phyloP scores from a whole-genome alignment of 2,113 vertebrate species.

The Gambusia holbrooki region DNA sequence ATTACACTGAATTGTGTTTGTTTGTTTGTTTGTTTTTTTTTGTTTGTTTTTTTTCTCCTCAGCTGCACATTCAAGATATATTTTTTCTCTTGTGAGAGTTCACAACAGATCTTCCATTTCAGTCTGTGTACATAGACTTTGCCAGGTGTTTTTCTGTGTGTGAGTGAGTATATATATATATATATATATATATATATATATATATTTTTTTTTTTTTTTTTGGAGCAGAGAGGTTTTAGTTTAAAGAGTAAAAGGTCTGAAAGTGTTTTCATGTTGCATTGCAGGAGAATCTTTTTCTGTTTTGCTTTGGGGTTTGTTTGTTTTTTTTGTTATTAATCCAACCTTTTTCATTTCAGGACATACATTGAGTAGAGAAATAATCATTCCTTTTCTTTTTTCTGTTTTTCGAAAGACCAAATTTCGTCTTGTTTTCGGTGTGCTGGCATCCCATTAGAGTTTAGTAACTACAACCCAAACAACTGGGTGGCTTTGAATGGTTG shows the following conservation, averaged over 20 bases:
- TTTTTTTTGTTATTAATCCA: no score
- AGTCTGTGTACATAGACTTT: slow-evolving; percentile 13
- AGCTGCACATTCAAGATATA: no score
- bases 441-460: not conserved
- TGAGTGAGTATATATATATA: no score
- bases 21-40: no score
- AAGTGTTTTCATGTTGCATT: not conserved
- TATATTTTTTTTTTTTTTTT: no score
- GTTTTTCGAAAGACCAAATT: not conserved
- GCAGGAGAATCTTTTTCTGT: not conserved
- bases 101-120: not conserved
- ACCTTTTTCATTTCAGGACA: not conserved
- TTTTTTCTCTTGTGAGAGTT: not conserved
- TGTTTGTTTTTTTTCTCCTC: no score
- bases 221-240: not conserved
- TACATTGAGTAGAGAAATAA: not conserved
- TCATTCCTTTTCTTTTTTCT: not conserved
- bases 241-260: not conserved
- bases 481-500: not conserved
- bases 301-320: no score
- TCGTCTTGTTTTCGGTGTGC: not conserved
- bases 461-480: not conserved
- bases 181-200: no score
- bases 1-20: no score
- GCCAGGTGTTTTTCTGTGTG: slow-evolving; percentile 38